Evolutionary conservation across 2,888 invertebrate genomes (phyloP), one percentile per base, ranked within the genome.

Genomic region (Nomada ruficornis): DNA sequence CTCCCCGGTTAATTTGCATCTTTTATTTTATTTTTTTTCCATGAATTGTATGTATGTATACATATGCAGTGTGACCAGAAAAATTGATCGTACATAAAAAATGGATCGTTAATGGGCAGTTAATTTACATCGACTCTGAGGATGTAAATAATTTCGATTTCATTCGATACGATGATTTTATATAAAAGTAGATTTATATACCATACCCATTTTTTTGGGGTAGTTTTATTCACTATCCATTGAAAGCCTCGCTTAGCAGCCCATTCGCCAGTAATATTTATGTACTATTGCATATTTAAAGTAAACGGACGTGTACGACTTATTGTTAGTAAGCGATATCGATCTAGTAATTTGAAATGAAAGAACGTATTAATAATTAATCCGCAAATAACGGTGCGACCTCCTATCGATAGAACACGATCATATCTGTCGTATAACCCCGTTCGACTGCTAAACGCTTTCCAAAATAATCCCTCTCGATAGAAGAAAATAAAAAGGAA

Each of bases 261-360:
- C 74, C 64, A 36, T 75, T 69, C 44, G 36, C 10, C 57, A 50
- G 52, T 72, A 77, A 82, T 82, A 72, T 78, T 81, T 83, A 74
- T 82, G 72, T 75, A 83, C 47, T 29, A 70, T 75, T 79, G 74
- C 79, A 69, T 77, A 82, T 84, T 82, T 82, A 84, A 77, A 29
- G 65, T 72, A 64, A 79, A 67, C 73, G 57, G 29, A 68, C 26
- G 64, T 73, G 74, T 67, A 59, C 36, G 36, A 36, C 54, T 64
- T 65, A 44, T 73, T 26, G 26, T 47, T 47, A 47, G 47, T 79
- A 79, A 77, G 69, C 71, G 75, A 54, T 69, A 75, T 60, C 77
- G 74, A 77, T 64, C 57, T 84, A 83, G 77, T 84, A 77, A 84
- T 71, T 77, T 84, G 75, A 72, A 42, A 7, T 18, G 36, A 36